Conservation (phyloP, 2,113 vertebrate species). For the Podiceps cristatus region DNA sequence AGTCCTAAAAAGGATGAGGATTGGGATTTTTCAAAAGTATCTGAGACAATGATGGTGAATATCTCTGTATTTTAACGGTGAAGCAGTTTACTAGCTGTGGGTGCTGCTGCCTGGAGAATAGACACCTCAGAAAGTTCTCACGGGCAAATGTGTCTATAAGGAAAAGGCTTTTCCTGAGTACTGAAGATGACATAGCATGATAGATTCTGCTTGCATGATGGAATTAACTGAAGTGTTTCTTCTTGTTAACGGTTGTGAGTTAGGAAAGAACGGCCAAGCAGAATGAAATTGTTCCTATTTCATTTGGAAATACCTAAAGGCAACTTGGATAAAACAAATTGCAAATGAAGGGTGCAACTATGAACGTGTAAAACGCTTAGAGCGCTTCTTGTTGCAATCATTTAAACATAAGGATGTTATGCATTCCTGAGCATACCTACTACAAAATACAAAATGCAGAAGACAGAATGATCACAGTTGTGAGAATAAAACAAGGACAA, state of each 20-base stretch:
- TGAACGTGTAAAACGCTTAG: not conserved
- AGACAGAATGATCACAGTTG: not conserved
- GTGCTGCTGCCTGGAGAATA: not conserved
- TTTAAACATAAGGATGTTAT: not conserved
- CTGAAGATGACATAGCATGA: not conserved
- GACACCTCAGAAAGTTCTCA: not conserved
- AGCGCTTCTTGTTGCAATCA: not conserved
- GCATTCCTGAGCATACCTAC: not conserved
- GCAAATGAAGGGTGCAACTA: not conserved
- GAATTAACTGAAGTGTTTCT: not conserved
- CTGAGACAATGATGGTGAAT: not conserved
- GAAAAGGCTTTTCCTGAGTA: not conserved
- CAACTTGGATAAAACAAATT: not conserved
- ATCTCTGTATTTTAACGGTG: not conserved
- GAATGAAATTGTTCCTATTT: not conserved
- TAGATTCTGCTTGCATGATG: not conserved
- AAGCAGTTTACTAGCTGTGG: not conserved
- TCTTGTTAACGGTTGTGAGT: not conserved
- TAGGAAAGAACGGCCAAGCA: not conserved
- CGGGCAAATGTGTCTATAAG: not conserved
- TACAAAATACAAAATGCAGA: not conserved
- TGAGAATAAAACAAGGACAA: not conserved
- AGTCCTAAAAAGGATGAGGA: not conserved
- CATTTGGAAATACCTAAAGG: not conserved
- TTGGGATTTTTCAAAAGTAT: not conserved